Base-by-base conservation (phyloP, 2,113 vertebrate species). In the Cephalopterus ornatus region DNA sequence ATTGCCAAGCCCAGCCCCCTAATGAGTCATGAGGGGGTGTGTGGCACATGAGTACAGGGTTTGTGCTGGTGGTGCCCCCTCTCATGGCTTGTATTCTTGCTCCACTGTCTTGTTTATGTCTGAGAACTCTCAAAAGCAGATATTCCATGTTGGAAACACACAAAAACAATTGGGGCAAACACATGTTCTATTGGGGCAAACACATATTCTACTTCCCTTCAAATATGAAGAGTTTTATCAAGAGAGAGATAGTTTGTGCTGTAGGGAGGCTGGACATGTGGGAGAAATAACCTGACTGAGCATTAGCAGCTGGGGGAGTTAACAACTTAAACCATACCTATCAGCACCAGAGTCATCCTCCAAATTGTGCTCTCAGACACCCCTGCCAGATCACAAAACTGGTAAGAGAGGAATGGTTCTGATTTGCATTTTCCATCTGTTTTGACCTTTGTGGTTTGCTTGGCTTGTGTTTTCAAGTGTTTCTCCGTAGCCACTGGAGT, bases 361-460 rank as follows among this genome's bases (percentile, higher is more conserved):
- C 30, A 24, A 67, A 63, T 0, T n/a, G 14, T 50, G 27, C 12
- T 55, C 67, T 61, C 20, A 2, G 18, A 42, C 52, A 80, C 55
- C 33, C 41, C 55, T 13, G 5, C 67, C 72, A 59, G 33, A 62
- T 80, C 72, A 70, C 65, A 71, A 55, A 49, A 10, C 63, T 37
- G 39, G 47, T 77, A 49, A 53, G 70, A 56, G 30, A 17, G 2
- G 1, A 23, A 24, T 3, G 0, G 30, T 26, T 96, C 59, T 46
- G 42, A 74, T 88, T 59, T 77, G 76, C 42, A 13, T 52, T 93
- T 92, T 74, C 52, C 21, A n/a, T 80, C 79, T 47, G 37, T 67
- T 76, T 83, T 86, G 32, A 44, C 92, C 39, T 86, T 61, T 8
- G 46, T 85, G 63, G n/a, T 93, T 95, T 73, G 24, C 61, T 76